phyloP scores from a whole-genome alignment of 2,797 vertebrate genomes.

The Hipposideros larvatus region DNA sequence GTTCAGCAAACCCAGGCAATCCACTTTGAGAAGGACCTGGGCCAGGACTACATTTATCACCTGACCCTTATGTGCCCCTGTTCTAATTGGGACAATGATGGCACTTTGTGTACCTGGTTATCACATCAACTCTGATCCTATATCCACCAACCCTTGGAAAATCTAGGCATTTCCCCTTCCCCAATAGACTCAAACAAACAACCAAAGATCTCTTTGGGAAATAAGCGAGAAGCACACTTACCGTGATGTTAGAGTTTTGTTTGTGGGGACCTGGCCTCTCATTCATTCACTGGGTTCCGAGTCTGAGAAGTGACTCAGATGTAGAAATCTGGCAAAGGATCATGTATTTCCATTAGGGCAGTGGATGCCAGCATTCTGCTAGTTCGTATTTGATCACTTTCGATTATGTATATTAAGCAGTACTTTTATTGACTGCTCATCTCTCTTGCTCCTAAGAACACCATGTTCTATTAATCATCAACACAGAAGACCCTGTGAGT shows the following conservation, averaged over 20 bases:
- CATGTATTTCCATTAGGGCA: not conserved
- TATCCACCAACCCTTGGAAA: not conserved
- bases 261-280: not conserved
- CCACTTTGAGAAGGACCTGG: not conserved
- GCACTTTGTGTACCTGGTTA: not conserved
- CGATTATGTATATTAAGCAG: not conserved
- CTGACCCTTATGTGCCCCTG: not conserved
- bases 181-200: not conserved
- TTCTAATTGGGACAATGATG: not conserved
- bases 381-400: not conserved
- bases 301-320: not conserved
- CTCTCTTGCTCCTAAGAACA: not conserved
- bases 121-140: not conserved
- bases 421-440: not conserved
- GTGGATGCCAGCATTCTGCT: not conserved
- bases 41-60: not conserved
- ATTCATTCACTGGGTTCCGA: not conserved
- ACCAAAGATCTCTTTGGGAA: not conserved
- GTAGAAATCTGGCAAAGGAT: not conserved
- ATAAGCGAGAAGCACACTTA: not conserved
- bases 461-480: not conserved
- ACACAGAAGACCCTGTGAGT: not conserved
- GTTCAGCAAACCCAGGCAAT: not conserved
- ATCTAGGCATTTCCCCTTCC: too few species aligned
- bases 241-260: not conserved